A percentile compares a stretch with the other conserved stretches of the same genome.
phyloP scores from a whole-genome alignment of 2,113 vertebrate genomes.

The Phainopepla nitens region DNA sequence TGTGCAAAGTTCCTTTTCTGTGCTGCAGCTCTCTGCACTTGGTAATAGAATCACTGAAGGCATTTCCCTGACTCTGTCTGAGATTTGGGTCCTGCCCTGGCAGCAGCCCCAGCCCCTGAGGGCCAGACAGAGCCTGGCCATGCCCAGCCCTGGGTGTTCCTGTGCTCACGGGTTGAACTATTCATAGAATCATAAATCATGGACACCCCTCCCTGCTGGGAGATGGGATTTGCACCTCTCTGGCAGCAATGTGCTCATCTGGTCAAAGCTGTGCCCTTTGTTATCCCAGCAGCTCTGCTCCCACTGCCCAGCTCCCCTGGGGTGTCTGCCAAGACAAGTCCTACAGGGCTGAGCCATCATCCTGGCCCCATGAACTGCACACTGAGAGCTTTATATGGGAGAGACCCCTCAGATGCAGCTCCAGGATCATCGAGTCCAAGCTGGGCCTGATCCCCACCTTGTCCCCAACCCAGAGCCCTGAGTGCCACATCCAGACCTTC shows the following conservation, averaged over 20 bases:
- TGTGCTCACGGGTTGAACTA: accelerated
- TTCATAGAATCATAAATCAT: not conserved
- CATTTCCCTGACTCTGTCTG: not conserved
- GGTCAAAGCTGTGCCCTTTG: not conserved
- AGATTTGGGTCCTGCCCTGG: not conserved
- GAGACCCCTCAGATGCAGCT: not conserved
- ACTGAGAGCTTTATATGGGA: not conserved
- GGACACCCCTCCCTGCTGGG: not conserved
- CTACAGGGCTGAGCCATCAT: not conserved
- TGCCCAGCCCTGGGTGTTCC: not conserved
- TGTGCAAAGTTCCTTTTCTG: not conserved
- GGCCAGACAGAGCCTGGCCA: not conserved
- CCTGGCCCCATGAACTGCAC: not conserved
- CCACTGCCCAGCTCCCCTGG: not conserved
- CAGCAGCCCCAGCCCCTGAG: not conserved
- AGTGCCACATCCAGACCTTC: accelerated
- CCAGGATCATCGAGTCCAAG: accelerated
- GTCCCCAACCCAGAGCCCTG: not conserved
- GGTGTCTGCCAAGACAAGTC: not conserved
- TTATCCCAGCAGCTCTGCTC: not conserved
- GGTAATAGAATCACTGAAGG: not conserved
- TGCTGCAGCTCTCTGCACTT: not conserved
- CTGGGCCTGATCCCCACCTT: accelerated
- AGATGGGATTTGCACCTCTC: not conserved
- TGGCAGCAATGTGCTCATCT: not conserved